Base-by-base conservation (phyloP, 2,888 invertebrate genomes). In the Acleris emargana region DNA sequence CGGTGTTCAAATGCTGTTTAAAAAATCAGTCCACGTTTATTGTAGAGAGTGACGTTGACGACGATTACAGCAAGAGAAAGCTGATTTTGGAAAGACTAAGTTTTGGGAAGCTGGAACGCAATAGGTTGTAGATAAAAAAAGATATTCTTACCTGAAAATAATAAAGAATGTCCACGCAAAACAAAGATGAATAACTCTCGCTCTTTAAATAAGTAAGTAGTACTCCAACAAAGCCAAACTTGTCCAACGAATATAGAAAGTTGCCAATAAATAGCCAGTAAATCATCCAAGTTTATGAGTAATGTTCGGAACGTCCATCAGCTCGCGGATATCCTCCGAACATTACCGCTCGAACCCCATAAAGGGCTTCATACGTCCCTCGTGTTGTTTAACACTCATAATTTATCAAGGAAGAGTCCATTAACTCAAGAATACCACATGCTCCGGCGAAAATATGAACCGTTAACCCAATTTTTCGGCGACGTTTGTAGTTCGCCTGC, bases 391-490 rank as follows among this genome's bases (percentile, higher is more conserved):
- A 55, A 55, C 67, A 74, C 72, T 68, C 80, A 84, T 86, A 85
- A 84, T 76, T 86, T 84, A 84, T 81, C 80, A 79, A 76, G 79
- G 74, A 83, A 87, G 84, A 74, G 83, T 76, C 83, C 81, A 81
- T 86, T 84, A 83, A 75, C 73, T 68, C 69, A 68, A 54, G 62
- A 72, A 72, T 72, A 70, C 73, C 73, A 75, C 76, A 75, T 75
- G 73, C 70, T 72, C 60, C 68, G 62, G 70, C 67, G 77, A 80
- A 76, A 81, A 82, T 82, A 80, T 79, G 77, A 76, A 77, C 77
- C 75, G 82, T 85, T 86, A 86, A 88, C 87, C 85, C 78, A 81
- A 83, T 84, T 79, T 63, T 68, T 62, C 57, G 69, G 71, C 71
- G 70, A 76, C 70, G 73, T 73, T 72, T 73, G 47, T 53, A 54